Evolutionary conservation across 53 echinoderm and acorn worm species (phyloP), one percentile per base, ranked within the genome.

Genomic region (Luidia sarsii): DNA sequence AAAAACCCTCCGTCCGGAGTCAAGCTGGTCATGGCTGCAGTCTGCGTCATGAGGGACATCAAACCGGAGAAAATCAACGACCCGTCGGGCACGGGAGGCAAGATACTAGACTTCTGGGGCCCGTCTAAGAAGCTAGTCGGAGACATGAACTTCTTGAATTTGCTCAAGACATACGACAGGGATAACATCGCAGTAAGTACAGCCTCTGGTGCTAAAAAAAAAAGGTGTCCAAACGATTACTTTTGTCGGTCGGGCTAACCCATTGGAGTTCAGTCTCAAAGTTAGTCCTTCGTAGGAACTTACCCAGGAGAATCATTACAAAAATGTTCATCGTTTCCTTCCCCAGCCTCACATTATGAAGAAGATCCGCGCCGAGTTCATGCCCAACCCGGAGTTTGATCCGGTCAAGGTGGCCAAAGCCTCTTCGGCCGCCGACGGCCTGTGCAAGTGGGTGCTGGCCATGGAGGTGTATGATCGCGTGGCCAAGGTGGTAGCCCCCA

Each of bases 401-500:
- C 93, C 99, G 1, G 50, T 53, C 52, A 99, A 99, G 71, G 99
- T 91, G 23, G 89, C 94, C 67, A 99, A 99, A 64, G 99, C 99
- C 14, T 99, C 99, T 1, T 94, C 94, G 1, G 94, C 99, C 6
- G 94, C 91, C 13, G 99, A 99, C 67, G 99, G 99, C 61, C 77
- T 99, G 50, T 89, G 79, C 39, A 82, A 89, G 68, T 89, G 89
- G 89, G 82, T 62, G 19, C 9, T 88, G 25, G 96, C 96, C 39
- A 95, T 95, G 96, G 96, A 95, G 82, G 96, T 93, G 30, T 99
- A 99, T 30, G 99, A 99, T 87, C 82, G 99, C 45, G 94, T 99
- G 30, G 99, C 99, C 39, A 99, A 97, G 60, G 99, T 99, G 62
- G 99, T 99, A 5, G 99, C 99, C 33, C 99, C 99, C 13, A 99